Evolutionary conservation across 2,797 vertebrate species (phyloP), one percentile per base, ranked within the genome.

Genomic region (Myotis daubentonii): DNA sequence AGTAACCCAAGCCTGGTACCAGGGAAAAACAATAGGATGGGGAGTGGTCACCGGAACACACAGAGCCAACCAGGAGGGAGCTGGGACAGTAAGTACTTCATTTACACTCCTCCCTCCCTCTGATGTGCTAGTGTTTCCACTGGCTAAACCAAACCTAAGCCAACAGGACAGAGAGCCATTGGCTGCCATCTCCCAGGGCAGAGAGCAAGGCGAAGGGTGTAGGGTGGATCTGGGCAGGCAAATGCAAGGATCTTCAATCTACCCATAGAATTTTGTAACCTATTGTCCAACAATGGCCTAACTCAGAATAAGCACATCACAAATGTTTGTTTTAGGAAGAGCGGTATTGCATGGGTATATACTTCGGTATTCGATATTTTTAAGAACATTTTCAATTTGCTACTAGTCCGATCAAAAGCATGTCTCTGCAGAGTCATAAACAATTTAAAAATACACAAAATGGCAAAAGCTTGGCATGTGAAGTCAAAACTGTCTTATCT

Each of bases 391-490:
- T 97, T 96, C 89, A 96, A 89, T 95, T 94, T 95, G 72, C 93
- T 91, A 60, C 92, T 94, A 74, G 92, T 91, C 84, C 0, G 4
- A 96, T 97, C 95, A 94, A 94, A 96, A 71, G 60, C 93, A 74
- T 79, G 87, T 94, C 96, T 94, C 88, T 62, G 17, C 36, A 84
- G 95, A 96, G 93, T 92, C 76, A 47, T 49, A 78, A 49, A 95
- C 93, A 96, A 94, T 75, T 95, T 60, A 89, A 94, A 96, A 96
- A 94, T 55, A 96, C 88, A 91, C 88, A 85, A 92, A 92, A 87
- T 95, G 97, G 95, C 95, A 96, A 87, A 95, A 94, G 83, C 94
- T 95, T 95, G 93, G 95, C 96, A 89, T 81, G 55, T 75, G 66
- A 92, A 95, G 93, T 96, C 93, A 92, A 91, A 96, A 75, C 92